phyloP scores from a whole-genome alignment of 1,140 invertebrate species.

The Drosophila ohnishii region DNA sequence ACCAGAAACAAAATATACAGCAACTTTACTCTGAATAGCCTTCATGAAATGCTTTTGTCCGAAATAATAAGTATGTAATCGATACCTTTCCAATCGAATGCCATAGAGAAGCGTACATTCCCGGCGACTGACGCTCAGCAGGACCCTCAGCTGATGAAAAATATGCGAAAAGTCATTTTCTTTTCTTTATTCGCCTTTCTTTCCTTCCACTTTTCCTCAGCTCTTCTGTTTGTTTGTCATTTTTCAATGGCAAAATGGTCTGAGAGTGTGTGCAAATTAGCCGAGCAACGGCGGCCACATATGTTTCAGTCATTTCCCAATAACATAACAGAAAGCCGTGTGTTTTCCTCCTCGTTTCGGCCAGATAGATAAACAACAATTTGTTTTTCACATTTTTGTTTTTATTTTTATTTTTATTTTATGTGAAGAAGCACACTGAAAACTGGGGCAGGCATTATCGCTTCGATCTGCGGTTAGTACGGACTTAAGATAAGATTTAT shows the following conservation, averaged over 20 bases:
- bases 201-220: not conserved
- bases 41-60: not conserved
- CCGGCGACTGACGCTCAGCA: slow-evolving; percentile 24
- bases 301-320: slow-evolving; percentile 52
- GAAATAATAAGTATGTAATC: not conserved
- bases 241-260: slow-evolving; percentile 45
- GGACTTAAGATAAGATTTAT: slow-evolving; percentile 2
- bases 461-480: slow-evolving; percentile 17
- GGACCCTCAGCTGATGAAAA: slow-evolving; percentile 30
- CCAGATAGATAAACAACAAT: slow-evolving; percentile 32
- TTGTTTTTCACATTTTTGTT: not conserved
- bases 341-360: slow-evolving; percentile 22
- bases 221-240: slow-evolving; percentile 46
- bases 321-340: slow-evolving; percentile 41
- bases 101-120: not conserved
- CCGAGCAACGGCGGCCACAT: slow-evolving; percentile 39
- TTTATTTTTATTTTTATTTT: not conserved
- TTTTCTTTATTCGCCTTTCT: slow-evolving; percentile 15
- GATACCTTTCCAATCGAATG: not conserved
- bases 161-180: slow-evolving; percentile 35
- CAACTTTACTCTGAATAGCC: not conserved
- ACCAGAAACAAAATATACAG: not conserved
- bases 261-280: slow-evolving; percentile 29
- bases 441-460: slow-evolving; percentile 3
- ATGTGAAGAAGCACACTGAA: slow-evolving; percentile 5